These are phyloP conservation scores for Flexamia atlantica DNA, from an alignment of 2,888 invertebrate species.

Conservation along the genomic window DNA sequence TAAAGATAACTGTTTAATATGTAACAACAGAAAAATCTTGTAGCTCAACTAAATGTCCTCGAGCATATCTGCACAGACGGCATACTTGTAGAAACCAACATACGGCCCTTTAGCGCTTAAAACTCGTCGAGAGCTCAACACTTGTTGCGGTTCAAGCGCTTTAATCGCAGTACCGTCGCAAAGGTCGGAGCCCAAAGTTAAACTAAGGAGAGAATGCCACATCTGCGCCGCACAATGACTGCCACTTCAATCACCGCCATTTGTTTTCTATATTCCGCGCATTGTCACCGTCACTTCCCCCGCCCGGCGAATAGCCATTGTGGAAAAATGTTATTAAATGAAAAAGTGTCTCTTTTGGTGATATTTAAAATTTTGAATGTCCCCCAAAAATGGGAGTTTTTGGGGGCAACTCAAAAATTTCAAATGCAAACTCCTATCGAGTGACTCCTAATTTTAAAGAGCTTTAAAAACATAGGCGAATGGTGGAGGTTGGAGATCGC, in stretches of 20 bases:
- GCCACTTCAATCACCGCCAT: constrained; percentile 59
- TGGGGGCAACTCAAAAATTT: no score
- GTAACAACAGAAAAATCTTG: no score
- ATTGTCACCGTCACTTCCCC: constrained; percentile 57
- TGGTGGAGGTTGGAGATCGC: no score
- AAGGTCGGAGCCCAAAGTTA: constrained; percentile 51
- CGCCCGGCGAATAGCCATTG: constrained; percentile 36
- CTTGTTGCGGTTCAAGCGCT: constrained; percentile 35
- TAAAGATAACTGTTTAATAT: no score
- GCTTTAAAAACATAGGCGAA: no score
- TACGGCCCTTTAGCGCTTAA: constrained; percentile 1
- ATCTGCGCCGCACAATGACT: constrained; percentile 41
- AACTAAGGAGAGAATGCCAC: constrained; percentile 53
- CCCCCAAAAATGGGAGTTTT: no score
- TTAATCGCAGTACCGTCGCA: not conserved
- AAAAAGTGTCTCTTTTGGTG: no score
- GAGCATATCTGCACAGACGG: constrained; percentile 33
- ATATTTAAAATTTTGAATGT: no score
- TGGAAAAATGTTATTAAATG: no score
- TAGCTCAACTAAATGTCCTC: no score
- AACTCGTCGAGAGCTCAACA: constrained; percentile 5
- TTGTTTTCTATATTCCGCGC: constrained; percentile 62
- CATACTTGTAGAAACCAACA: constrained; percentile 18
- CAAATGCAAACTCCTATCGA: no score
- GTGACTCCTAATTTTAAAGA: no score